phyloP scores from a whole-genome alignment of 2,113 vertebrate genomes.

The Ictalurus furcatus region DNA sequence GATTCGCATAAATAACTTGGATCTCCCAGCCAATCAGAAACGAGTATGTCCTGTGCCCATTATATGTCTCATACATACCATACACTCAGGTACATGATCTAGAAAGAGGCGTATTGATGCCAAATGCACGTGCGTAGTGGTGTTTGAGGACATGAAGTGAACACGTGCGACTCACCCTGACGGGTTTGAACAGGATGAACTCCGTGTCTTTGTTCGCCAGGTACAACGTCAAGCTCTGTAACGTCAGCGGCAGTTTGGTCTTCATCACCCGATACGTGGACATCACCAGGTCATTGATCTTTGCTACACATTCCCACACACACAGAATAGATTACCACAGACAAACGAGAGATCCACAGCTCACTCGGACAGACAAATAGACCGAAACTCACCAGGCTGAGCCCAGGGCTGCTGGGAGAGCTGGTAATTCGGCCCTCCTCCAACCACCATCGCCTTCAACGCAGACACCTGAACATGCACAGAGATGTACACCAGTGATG shows the following conservation, averaged over 20 bases:
- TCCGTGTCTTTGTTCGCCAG: conserved; percentile 96
- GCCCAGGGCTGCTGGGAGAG: conserved; percentile 96
- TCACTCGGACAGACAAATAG: background rate
- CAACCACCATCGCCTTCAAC: conserved; percentile 89
- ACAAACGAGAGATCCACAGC: conserved; percentile 24
- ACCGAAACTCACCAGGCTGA: conserved; percentile 82
- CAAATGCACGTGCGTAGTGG: background rate
- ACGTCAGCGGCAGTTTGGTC: conserved; percentile 86
- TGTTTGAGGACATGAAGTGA: background rate
- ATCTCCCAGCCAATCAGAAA: background rate
- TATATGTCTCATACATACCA: background rate
- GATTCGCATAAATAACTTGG: background rate
- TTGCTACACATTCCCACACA: conserved; percentile 73
- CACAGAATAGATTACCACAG: conserved; percentile 23
- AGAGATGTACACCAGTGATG: background rate
- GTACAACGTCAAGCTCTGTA: conserved; percentile 95
- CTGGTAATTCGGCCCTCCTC: conserved; percentile 91
- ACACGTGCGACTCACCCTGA: conserved; percentile 80
- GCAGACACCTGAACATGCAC: conserved; percentile 79
- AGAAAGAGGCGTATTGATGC: background rate
- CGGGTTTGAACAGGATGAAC: conserved; percentile 97
- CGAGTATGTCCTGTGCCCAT: background rate
- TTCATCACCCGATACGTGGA: conserved; percentile 90
- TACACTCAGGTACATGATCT: background rate
- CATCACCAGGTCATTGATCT: conserved; percentile 90